A percentile compares a stretch with the other conserved stretches of the same genome.
Evolutionary conservation across 1,140 invertebrate species (phyloP).

Genomic region (Cotesia typhae): DNA sequence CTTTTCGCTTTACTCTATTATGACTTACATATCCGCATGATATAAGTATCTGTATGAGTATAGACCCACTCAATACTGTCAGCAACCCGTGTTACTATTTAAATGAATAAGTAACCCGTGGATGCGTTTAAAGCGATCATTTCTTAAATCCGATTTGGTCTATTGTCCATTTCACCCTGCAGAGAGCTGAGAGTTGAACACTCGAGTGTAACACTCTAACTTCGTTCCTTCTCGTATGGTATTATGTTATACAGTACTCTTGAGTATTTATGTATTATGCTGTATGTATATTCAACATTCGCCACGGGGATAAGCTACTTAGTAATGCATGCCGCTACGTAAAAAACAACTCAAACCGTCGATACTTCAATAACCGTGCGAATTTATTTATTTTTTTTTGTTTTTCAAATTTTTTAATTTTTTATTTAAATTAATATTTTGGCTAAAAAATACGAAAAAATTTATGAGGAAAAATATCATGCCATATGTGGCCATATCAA

Average conservation of each 20-base stretch:
- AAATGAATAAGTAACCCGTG: slow-evolving; percentile 37
- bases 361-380: slow-evolving; percentile 16
- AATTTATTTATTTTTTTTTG: no score
- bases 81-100: no score
- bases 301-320: slow-evolving; percentile 46
- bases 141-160: slow-evolving; percentile 56
- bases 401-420: no score
- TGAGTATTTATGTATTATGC: no score
- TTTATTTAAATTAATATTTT: no score
- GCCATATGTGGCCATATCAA: no score
- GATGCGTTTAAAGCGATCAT: slow-evolving; percentile 58
- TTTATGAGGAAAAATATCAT: no score
- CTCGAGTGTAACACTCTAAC: slow-evolving; percentile 32
- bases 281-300: slow-evolving; percentile 3
- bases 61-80: slow-evolving; percentile 31
- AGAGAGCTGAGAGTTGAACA: slow-evolving; percentile 49
- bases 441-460: no score
- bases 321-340: slow-evolving; percentile 50
- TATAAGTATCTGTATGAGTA: background rate
- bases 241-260: no score
- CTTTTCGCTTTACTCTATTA: no score
- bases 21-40: background rate
- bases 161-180: slow-evolving; percentile 45
- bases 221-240: no score
- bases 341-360: slow-evolving; percentile 14